A percentile compares a stretch with the other conserved stretches of the same genome.
These are phyloP conservation scores for Vanessa atalanta DNA, from an alignment of 1,140 invertebrate species.

Conservation along the genomic window DNA sequence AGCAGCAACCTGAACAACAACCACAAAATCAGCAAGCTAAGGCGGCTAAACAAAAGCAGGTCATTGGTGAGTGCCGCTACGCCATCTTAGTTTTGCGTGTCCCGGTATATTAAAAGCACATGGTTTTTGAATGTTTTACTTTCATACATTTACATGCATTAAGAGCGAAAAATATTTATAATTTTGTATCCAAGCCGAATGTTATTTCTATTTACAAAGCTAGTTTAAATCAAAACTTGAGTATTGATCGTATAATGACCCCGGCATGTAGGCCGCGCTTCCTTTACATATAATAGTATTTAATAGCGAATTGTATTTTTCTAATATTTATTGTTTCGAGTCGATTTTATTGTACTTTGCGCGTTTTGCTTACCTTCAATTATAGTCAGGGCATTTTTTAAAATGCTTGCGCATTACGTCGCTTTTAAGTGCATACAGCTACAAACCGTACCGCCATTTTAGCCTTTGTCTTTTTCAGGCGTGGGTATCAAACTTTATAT, in stretches of 20 bases:
- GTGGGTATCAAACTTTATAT: neutral
- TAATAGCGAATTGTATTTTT: constrained; percentile 4
- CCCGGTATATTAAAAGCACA: constrained; percentile 73
- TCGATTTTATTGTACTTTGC: neutral
- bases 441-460: constrained; percentile 18
- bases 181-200: constrained; percentile 7
- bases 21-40: constrained; percentile 70
- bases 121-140: constrained; percentile 50
- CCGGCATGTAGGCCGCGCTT: constrained; percentile 30
- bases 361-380: neutral
- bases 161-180: constrained; percentile 21
- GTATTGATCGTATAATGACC: constrained; percentile 60
- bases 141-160: constrained; percentile 27
- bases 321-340: neutral
- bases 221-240: constrained; percentile 29
- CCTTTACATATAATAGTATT: neutral
- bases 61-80: constrained; percentile 77
- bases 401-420: constrained; percentile 1
- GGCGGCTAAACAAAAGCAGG: constrained; percentile 78
- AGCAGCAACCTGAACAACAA: constrained; percentile 66
- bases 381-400: neutral
- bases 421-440: neutral
- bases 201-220: neutral
- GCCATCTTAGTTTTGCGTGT: constrained; percentile 74
- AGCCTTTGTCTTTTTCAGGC: neutral